Conservation (phyloP, 1,140 invertebrate species). For the Aphelenchoides besseyi region DNA sequence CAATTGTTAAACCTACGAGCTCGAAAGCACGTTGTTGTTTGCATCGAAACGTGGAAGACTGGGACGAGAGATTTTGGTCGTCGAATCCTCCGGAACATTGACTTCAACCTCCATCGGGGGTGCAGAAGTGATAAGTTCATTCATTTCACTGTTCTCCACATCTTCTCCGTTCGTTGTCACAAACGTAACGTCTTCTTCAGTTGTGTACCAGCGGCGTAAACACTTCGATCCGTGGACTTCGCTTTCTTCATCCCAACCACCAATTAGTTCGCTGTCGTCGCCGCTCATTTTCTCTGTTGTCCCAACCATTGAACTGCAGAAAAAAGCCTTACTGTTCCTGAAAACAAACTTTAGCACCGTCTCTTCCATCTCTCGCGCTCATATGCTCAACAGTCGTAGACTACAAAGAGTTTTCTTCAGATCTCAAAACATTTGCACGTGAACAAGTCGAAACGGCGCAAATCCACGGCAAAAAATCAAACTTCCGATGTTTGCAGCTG, state of each 20-base stretch:
- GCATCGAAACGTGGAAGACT: neutral
- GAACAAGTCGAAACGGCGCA: neutral
- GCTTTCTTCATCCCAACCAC: neutral
- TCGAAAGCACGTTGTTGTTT: neutral
- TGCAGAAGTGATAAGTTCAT: too few relatives aligned
- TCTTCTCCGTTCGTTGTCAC: neutral
- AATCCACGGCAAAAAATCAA: neutral
- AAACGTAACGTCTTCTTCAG: neutral
- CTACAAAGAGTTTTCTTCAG: neutral
- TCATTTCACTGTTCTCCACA: neutral
- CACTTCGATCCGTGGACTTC: neutral
- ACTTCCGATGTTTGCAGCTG: too few relatives aligned
- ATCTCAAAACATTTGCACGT: neutral
- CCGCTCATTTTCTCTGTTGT: neutral
- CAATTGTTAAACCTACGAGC: neutral
- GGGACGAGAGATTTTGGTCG: neutral
- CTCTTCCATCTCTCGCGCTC: neutral
- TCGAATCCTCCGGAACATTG: neutral
- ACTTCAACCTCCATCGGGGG: neutral
- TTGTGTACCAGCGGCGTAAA: neutral
- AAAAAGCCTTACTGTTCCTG: neutral
- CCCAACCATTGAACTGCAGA: neutral
- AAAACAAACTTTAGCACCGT: neutral
- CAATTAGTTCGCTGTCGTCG: neutral
- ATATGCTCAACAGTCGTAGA: neutral